Conservation (phyloP, 1,140 invertebrate species). For the Polyergus mexicanus region DNA sequence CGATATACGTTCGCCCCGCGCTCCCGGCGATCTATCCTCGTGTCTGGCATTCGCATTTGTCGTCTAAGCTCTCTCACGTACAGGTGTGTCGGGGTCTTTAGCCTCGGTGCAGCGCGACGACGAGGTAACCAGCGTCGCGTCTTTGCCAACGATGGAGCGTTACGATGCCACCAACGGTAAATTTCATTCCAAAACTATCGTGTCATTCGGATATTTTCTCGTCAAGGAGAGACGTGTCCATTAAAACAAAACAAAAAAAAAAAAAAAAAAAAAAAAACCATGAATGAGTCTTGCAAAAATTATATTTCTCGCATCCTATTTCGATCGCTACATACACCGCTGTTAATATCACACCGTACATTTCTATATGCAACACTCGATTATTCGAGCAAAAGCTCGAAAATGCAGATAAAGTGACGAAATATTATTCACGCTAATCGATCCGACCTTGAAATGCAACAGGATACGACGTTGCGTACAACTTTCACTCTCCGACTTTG, state of each 20-base stretch:
- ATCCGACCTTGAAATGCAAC: slow-evolving; percentile 77
- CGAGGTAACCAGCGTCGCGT: slow-evolving; percentile 47
- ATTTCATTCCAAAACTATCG: slow-evolving; percentile 12
- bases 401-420: slow-evolving; percentile 29
- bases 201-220: background rate
- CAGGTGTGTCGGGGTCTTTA: slow-evolving; percentile 78
- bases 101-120: slow-evolving; percentile 59
- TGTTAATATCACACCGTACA: background rate
- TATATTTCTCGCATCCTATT: background rate
- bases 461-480: slow-evolving; percentile 74
- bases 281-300: background rate
- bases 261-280: background rate
- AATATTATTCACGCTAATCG: slow-evolving; percentile 40
- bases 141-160: slow-evolving; percentile 26
- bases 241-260: background rate
- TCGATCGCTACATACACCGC: background rate
- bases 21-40: slow-evolving; percentile 71
- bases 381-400: background rate
- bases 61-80: slow-evolving; percentile 65
- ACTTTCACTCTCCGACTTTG: slow-evolving; percentile 78
- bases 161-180: slow-evolving; percentile 13
- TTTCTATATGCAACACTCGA: background rate
- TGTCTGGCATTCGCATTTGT: slow-evolving; percentile 72
- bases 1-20: slow-evolving; percentile 71
- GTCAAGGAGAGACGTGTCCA: background rate